phyloP scores from a whole-genome alignment of 2,888 invertebrate genomes.

The Epistrophe grossulariae region DNA sequence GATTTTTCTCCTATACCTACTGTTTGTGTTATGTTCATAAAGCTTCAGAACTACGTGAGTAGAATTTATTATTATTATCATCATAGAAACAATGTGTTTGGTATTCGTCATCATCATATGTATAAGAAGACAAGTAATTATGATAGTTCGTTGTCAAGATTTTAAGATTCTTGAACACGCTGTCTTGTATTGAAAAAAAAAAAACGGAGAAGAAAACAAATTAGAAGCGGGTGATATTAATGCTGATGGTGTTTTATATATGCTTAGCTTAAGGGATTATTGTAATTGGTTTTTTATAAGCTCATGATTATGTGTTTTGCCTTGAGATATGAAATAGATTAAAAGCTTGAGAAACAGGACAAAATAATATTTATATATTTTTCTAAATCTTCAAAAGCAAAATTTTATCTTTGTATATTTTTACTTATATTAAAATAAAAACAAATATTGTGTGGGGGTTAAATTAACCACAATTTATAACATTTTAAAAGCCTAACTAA shows the following conservation, averaged over 20 bases:
- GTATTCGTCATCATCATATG: slow-evolving; percentile 59
- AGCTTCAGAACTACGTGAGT: slow-evolving; percentile 63
- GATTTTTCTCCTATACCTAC: slow-evolving; percentile 35
- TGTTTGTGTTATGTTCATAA: slow-evolving; percentile 59
- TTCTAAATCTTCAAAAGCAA: not conserved
- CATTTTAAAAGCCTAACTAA: not conserved
- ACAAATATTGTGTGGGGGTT: not conserved
- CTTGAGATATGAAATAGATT: not conserved
- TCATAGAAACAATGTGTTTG: slow-evolving; percentile 46
- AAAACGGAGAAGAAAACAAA: slow-evolving; percentile 51
- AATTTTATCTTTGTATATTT: not conserved
- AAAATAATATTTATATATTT: not conserved
- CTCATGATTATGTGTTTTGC: not conserved
- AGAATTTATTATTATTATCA: slow-evolving; percentile 55
- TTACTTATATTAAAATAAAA: not conserved
- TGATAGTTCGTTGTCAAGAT: slow-evolving; percentile 66
- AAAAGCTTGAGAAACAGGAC: not conserved
- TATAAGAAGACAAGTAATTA: slow-evolving; percentile 59
- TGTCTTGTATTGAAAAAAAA: slow-evolving; percentile 52
- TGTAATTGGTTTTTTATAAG: slow-evolving; percentile 50
- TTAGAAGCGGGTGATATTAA: not conserved
- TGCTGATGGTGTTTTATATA: slow-evolving; percentile 35
- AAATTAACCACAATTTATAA: not conserved
- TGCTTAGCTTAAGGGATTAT: slow-evolving; percentile 34
- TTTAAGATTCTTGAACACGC: slow-evolving; percentile 64